Conservation (phyloP, 2,888 invertebrate species). For the Heliconius aoede region DNA sequence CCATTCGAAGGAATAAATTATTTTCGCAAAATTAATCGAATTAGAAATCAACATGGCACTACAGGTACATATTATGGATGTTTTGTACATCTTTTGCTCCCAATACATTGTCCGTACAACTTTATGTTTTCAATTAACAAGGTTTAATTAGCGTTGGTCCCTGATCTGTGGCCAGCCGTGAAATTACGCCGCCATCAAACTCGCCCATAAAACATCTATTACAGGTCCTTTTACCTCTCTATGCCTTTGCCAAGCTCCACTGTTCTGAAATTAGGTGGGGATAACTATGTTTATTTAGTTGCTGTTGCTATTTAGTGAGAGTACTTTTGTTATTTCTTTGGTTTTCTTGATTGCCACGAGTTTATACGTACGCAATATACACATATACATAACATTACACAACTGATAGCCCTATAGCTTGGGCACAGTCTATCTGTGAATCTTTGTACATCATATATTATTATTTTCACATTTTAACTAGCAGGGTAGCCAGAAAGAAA, state of each 20-base stretch:
- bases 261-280: conserved; percentile 4
- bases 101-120: not conserved
- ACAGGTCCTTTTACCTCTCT: conserved; percentile 19
- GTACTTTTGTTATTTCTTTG: not conserved
- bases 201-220: conserved; percentile 30
- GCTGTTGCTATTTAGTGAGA: not conserved
- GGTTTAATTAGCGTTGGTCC: conserved; percentile 27
- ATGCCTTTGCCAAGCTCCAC: conserved; percentile 12
- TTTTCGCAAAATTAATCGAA: not conserved
- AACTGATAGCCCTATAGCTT: too few relatives aligned
- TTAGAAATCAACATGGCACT: not conserved
- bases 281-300: conserved; percentile 13
- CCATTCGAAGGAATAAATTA: too few relatives aligned
- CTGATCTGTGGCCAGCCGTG: conserved; percentile 28
- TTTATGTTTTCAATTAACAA: conserved; percentile 32
- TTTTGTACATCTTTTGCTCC: not conserved
- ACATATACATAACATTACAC: not conserved
- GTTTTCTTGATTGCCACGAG: not conserved
- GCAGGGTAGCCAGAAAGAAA: too few relatives aligned
- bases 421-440: too few relatives aligned
- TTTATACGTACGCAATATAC: not conserved
- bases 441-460: too few relatives aligned
- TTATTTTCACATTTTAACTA: too few relatives aligned
- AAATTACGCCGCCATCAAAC: conserved; percentile 22
- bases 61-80: not conserved